Base-by-base conservation (phyloP, 2,797 vertebrate genomes). In the Alouatta caraya region DNA sequence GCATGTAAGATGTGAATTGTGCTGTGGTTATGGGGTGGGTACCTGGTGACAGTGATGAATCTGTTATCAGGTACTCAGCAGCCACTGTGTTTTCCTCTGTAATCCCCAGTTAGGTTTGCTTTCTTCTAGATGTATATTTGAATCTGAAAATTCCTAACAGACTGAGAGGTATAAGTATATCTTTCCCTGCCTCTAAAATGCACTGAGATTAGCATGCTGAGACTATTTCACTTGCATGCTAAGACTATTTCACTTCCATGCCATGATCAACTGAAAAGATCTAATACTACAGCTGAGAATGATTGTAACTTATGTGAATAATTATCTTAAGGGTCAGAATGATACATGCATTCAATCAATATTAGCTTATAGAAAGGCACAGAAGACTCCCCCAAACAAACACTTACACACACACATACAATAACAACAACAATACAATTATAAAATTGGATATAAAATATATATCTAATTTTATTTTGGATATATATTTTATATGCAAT, bases 141-240 rank as follows among this genome's bases (percentile, higher is more conserved):
- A 88, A 88, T 57, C 59, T 75, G 48, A 78, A 88, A 90, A 72
- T 88, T 94, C 92, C 57, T 19, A 67, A 73, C 21, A 92, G 72
- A 67, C 24, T 28, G 7, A 57, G 57, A 95, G 26, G 72, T 28
- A 21, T 24, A 67, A 1, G 42, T 42, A 42, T 42, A 42, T 88
- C 46, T 92, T 85, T 73, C 76, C 50, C 46, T 70, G 22, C 2
- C 88, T 84, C 92, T 92, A 52, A 75, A 86, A 83, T 59, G 61
- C 28, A 64, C 11, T 12, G 55, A 93, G n/a, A 64, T 67, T 28
- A 81, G 64, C 73, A 61, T 2, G 4, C 13, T 13, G 26, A 91
- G 81, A 28, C 26, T 1, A 14, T 44, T 59, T 89, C 57, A 50
- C 37, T 46, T 28, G 61, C 57, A 37, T 0, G 13, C 9, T n/a